Percentiles rank a stretch among this genome's conserved stretches.
Evolutionary conservation across 2,113 vertebrate genomes (phyloP).

Genomic region (Ictalurus furcatus): DNA sequence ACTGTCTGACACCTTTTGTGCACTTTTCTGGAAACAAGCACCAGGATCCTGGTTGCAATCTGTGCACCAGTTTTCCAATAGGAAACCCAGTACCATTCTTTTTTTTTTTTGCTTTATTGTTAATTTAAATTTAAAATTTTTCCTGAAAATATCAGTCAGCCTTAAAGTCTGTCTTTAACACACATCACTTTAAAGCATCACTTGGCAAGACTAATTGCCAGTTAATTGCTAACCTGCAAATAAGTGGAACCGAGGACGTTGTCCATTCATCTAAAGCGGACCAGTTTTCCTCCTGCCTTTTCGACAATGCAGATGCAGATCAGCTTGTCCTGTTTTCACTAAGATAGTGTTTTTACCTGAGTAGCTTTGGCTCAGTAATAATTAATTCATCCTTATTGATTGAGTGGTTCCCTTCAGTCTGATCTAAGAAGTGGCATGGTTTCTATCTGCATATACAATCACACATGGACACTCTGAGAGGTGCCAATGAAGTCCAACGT

Average conservation of each 20-base stretch:
- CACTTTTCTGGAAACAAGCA: not conserved
- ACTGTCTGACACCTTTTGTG: not conserved
- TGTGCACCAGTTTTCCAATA: no score
- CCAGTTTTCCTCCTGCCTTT: not conserved
- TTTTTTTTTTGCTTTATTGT: not conserved
- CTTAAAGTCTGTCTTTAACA: not conserved
- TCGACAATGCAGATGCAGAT: not conserved
- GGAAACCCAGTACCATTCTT: no score
- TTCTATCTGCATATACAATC: conserved; percentile 66
- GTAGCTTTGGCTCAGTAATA: conserved; percentile 56
- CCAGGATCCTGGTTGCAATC: not conserved
- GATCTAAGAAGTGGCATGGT: conserved; percentile 57
- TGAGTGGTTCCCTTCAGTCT: conserved; percentile 65
- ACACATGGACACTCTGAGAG: conserved; percentile 59
- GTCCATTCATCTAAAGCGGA: not conserved
- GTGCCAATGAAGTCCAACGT: not conserved
- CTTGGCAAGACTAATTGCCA: not conserved
- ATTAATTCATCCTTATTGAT: conserved; percentile 75
- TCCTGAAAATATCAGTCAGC: not conserved
- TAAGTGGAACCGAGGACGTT: not conserved
- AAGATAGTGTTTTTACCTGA: not conserved
- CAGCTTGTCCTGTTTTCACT: not conserved
- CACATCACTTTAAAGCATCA: not conserved
- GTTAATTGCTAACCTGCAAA: not conserved
- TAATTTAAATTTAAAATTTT: not conserved